A percentile compares a stretch with the other conserved stretches of the same genome.
These are phyloP conservation scores for Mugil cephalus DNA, from an alignment of 2,113 vertebrate genomes.

Conservation along the genomic window DNA sequence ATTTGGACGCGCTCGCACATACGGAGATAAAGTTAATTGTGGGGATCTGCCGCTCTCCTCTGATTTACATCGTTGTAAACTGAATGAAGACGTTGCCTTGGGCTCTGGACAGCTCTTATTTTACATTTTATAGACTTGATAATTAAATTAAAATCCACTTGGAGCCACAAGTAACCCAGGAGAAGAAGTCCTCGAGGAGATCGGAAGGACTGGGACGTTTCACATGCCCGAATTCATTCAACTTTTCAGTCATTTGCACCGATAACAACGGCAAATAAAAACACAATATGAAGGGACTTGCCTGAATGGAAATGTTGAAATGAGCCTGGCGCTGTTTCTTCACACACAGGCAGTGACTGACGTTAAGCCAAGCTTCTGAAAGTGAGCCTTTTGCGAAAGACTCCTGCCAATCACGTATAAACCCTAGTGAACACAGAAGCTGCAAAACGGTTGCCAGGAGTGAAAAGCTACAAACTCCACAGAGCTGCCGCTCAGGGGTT, in stretches of 20 bases:
- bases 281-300: background rate
- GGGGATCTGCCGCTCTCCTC: no score
- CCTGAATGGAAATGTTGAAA: background rate
- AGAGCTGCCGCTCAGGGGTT: constrained; percentile 17
- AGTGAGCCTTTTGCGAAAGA: constrained; percentile 6
- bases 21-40: constrained; percentile 1
- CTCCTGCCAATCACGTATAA: constrained; percentile 31
- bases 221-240: no score
- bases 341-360: background rate
- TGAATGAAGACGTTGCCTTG: background rate
- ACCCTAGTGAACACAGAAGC: constrained; percentile 12
- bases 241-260: background rate
- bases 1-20: constrained; percentile 23
- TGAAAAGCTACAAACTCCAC: background rate
- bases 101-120: background rate
- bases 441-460: background rate
- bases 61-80: no score
- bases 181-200: no score
- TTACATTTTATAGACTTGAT: no score
- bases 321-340: constrained; percentile 1
- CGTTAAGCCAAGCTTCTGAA: constrained; percentile 35
- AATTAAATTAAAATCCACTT: no score
- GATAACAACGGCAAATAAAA: no score
- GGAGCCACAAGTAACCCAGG: no score
- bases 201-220: no score